phyloP scores from a whole-genome alignment of 1,140 invertebrate genomes.

The Proctacanthus coquilletti region DNA sequence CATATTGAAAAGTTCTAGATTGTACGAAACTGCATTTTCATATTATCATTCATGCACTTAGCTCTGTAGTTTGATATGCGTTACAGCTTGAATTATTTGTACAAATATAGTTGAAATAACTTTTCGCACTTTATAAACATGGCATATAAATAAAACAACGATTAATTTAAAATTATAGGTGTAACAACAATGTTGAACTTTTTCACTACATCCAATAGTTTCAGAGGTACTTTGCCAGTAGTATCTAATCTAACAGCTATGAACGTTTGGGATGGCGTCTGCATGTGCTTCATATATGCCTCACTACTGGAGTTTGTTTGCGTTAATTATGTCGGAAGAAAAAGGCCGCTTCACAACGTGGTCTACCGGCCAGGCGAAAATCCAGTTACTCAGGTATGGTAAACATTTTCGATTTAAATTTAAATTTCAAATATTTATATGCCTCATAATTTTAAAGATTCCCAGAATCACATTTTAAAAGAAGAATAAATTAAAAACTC shows the following conservation, averaged over 20 bases:
- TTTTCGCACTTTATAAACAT: too few relatives aligned
- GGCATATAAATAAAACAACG: not conserved
- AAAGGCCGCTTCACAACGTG: slow-evolving; percentile 71
- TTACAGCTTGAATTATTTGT: too few relatives aligned
- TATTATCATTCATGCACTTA: too few relatives aligned
- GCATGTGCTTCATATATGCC: slow-evolving; percentile 93
- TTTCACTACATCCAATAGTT: slow-evolving; percentile 86
- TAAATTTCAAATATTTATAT: slow-evolving; percentile 2
- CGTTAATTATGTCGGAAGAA: slow-evolving; percentile 88
- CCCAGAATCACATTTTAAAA: too few relatives aligned
- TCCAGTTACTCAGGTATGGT: slow-evolving; percentile 71
- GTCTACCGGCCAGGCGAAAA: slow-evolving; percentile 79
- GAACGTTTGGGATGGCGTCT: slow-evolving; percentile 92
- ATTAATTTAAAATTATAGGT: slow-evolving; percentile 33
- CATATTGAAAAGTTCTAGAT: too few relatives aligned
- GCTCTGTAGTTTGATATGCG: too few relatives aligned
- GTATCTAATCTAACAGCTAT: slow-evolving; percentile 87
- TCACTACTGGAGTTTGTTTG: slow-evolving; percentile 85
- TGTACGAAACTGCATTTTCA: too few relatives aligned
- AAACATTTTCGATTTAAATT: slow-evolving; percentile 10
- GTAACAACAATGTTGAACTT: slow-evolving; percentile 96
- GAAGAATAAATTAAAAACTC: too few relatives aligned
- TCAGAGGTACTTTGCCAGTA: slow-evolving; percentile 76
- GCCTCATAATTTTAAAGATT: too few relatives aligned
- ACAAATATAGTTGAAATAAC: too few relatives aligned